Conservation (phyloP, 2,797 vertebrate species). For the Notoglanidium macrostoma region DNA sequence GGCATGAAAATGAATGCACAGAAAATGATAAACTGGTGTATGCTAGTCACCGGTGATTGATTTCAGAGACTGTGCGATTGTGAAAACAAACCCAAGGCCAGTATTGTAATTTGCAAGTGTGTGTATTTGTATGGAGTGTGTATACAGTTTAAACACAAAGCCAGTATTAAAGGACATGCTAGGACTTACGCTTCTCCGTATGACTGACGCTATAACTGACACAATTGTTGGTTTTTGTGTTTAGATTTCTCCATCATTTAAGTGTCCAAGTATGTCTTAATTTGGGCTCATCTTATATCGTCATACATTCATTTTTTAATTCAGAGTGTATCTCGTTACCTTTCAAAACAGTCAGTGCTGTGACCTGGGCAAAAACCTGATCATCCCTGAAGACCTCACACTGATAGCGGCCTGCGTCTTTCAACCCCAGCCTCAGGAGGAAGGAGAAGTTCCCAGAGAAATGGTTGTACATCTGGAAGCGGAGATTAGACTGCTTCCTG, state of each 20-base stretch:
- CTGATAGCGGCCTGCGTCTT: conserved; percentile 68
- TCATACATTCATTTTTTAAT: neutral
- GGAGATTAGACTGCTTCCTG: neutral
- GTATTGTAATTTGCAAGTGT: conserved; percentile 45
- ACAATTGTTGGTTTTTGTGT: neutral
- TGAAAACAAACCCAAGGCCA: conserved; percentile 64
- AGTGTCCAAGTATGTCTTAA: neutral
- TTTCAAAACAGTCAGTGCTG: conserved; percentile 69
- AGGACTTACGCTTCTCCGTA: neutral
- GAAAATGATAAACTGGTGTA: conserved; percentile 72
- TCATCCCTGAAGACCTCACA: conserved; percentile 72
- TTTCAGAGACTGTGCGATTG: conserved; percentile 71
- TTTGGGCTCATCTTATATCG: neutral
- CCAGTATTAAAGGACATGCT: neutral
- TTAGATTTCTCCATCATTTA: neutral
- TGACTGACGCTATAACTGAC: neutral
- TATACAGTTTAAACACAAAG: neutral
- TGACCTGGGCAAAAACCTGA: conserved; percentile 57
- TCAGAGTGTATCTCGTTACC: conserved; percentile 62
- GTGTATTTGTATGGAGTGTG: conserved; percentile 23
- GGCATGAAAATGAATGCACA: conserved; percentile 59
- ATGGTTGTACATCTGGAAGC: conserved; percentile 57
- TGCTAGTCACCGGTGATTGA: conserved; percentile 73
- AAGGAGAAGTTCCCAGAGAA: conserved; percentile 71
- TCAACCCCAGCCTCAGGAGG: conserved; percentile 60